Conservation (phyloP, 2,888 invertebrate species). For the Scaptomyza polygonia region DNA sequence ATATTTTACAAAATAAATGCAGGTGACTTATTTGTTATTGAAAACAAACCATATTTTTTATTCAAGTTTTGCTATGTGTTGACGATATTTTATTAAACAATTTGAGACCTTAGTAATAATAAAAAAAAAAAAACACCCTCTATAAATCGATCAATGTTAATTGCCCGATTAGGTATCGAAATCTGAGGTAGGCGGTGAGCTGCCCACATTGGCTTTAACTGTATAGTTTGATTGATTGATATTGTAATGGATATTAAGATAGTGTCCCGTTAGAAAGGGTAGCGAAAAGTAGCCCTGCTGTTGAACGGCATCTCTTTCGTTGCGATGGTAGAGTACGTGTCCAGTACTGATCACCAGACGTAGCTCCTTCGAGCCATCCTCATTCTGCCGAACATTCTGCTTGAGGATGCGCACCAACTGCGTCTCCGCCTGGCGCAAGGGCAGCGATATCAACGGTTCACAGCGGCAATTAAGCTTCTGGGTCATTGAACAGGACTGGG, state of each 20-base stretch:
- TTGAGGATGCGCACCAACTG: constrained; percentile 61
- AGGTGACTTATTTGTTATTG: too few relatives aligned
- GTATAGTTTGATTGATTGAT: constrained; percentile 74
- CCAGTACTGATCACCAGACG: constrained; percentile 71
- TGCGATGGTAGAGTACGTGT: constrained; percentile 67
- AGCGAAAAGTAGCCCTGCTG: constrained; percentile 64
- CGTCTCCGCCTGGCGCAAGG: constrained; percentile 15
- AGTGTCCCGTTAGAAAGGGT: constrained; percentile 57
- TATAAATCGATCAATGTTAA: background rate
- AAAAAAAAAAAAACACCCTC: background rate
- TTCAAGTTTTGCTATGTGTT: too few relatives aligned
- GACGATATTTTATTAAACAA: background rate
- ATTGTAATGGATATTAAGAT: constrained; percentile 70
- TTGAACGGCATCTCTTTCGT: constrained; percentile 32
- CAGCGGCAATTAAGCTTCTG: constrained; percentile 76
- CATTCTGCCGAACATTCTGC: constrained; percentile 62
- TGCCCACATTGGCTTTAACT: constrained; percentile 74
- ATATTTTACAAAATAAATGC: too few relatives aligned
- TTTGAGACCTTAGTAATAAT: background rate
- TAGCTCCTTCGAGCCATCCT: constrained; percentile 70
- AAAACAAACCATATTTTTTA: too few relatives aligned
- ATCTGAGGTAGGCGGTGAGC: constrained; percentile 55
- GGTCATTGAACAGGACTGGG: constrained; percentile 56
- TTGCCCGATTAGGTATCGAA: constrained; percentile 38
- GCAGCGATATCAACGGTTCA: constrained; percentile 61